phyloP scores from a whole-genome alignment of 1,140 invertebrate genomes.

The Drosophila nigromelanica region DNA sequence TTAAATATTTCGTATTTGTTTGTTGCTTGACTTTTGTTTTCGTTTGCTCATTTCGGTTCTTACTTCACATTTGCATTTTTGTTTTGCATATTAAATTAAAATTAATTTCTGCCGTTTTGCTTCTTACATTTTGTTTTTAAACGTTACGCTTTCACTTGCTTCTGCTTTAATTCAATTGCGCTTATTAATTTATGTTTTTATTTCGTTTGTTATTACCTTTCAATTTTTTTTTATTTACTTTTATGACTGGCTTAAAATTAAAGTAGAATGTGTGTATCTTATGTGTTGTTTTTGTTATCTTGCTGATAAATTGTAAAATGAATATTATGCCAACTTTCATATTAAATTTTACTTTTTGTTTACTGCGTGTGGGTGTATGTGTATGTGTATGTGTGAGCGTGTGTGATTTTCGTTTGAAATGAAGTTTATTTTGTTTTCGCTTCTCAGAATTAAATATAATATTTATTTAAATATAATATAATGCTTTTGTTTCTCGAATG shows the following conservation, averaged over 20 bases:
- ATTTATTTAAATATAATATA: slow-evolving; percentile 83
- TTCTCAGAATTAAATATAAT: slow-evolving; percentile 82
- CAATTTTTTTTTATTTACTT: slow-evolving; percentile 54
- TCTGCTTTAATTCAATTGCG: slow-evolving; percentile 44
- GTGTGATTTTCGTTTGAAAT: slow-evolving; percentile 51
- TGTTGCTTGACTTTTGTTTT: slow-evolving; percentile 54
- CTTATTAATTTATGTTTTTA: slow-evolving; percentile 49
- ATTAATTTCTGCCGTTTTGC: slow-evolving; percentile 67
- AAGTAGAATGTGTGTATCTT: slow-evolving; percentile 72
- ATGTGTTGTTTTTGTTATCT: slow-evolving; percentile 49
- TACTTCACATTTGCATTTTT: slow-evolving; percentile 44
- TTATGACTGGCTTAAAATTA: slow-evolving; percentile 76
- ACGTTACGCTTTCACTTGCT: slow-evolving; percentile 41
- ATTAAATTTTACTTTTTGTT: slow-evolving; percentile 53
- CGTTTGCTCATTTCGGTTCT: slow-evolving; percentile 38
- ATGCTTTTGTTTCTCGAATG: slow-evolving; percentile 78
- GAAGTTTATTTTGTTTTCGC: slow-evolving; percentile 74
- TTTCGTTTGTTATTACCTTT: slow-evolving; percentile 50
- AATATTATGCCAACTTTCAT: slow-evolving; percentile 59
- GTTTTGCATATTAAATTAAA: slow-evolving; percentile 48
- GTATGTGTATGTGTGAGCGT: slow-evolving; percentile 21
- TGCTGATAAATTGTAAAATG: slow-evolving; percentile 60
- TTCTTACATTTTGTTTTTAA: slow-evolving; percentile 56
- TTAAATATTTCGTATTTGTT: slow-evolving; percentile 30
- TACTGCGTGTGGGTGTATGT: slow-evolving; percentile 28